Evolutionary conservation across 2,113 vertebrate genomes (phyloP), one percentile per base, ranked within the genome.

Genomic region (Pica pica): DNA sequence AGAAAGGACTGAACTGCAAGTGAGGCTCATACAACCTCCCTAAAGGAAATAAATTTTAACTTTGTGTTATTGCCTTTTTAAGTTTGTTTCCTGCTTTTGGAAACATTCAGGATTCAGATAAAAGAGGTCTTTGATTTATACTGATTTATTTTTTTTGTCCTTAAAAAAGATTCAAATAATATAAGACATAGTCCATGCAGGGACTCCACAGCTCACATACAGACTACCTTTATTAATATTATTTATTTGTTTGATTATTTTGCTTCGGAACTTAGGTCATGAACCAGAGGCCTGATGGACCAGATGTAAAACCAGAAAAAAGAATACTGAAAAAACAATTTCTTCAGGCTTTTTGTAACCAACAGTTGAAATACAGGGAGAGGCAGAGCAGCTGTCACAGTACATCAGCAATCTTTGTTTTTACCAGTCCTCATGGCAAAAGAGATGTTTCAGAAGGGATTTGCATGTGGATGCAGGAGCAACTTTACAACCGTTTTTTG

Each of bases 321-420:
- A 1, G 0, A 68, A 52, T 33, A 35, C 33, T 5, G 16, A 46
- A 46, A 69, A 57, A 65, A 5, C 4, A 52, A 7, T 80, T 91
- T 92, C 50, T 77, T 39, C 19, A 39, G 57, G 59, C 41, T 42
- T 94, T 87, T 85, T 79, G 68, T 83, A 63, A 24, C 39, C 1
- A 1, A 9, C 35, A 53, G 6, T 39, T 2, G 13, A 70, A 64
- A 31, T 28, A 52, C 17, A 69, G 57, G 26, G 70, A 79, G 78
- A 74, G 83, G 42, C 71, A 89, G 71, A 70, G 9, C 86, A 92
- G 86, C 86, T 89, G 91, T 87, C 86, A 59, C 55, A 67, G 73
- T 39, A 67, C 60, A 75, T 68, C 89, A 94, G 27, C 65, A 47
- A 22, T 15, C 65, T 77, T 42, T 74, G 75, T 16, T 69, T 94